These are phyloP conservation scores for Acanthiza pusilla DNA, from an alignment of 2,797 vertebrate genomes.

Conservation along the genomic window DNA sequence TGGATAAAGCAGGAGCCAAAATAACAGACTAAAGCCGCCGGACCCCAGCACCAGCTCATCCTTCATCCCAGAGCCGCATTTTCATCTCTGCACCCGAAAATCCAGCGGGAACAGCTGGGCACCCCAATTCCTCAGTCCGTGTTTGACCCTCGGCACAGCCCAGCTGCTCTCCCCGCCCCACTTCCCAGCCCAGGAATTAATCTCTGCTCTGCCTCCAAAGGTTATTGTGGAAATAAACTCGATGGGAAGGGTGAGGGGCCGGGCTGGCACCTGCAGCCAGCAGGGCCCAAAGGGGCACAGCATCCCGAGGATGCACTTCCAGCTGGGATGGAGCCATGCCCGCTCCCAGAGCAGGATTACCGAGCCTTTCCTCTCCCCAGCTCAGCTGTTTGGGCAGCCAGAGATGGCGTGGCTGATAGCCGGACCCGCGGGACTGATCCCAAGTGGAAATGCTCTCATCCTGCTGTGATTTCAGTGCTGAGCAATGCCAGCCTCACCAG, in stretches of 20 bases:
- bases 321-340: neutral
- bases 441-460: neutral
- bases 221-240: neutral
- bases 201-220: neutral
- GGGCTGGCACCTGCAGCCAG: neutral
- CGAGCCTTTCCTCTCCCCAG: neutral
- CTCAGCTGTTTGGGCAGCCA: neutral
- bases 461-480: neutral
- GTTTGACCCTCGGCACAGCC: neutral
- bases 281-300: neutral
- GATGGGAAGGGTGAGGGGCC: accelerated
- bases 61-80: neutral
- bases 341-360: neutral
- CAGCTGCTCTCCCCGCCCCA: accelerated
- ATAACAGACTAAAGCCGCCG: neutral
- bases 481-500: neutral
- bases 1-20: neutral
- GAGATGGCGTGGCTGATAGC: neutral
- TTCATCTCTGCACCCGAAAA: neutral
- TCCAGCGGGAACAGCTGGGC: accelerated
- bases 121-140: accelerated
- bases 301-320: neutral
- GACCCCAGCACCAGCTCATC: neutral
- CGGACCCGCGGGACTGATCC: neutral
- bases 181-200: neutral